phyloP scores from a whole-genome alignment of 2,888 invertebrate genomes.

The Lithosia quadra region DNA sequence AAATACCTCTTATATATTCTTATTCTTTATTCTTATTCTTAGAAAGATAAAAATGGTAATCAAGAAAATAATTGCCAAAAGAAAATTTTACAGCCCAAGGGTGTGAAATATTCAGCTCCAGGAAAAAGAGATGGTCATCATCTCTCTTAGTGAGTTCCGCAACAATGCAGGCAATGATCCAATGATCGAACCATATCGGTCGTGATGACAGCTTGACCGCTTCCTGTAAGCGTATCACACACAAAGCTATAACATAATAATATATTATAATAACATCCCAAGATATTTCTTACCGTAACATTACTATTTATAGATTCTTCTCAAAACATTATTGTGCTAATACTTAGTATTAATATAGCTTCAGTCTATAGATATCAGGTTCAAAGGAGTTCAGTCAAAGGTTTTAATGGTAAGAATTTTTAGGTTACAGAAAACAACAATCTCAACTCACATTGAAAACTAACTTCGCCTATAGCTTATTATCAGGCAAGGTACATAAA shows the following conservation, averaged over 20 bases:
- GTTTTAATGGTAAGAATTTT: no score
- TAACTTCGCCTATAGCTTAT: no score
- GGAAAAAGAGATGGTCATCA: slow-evolving; percentile 14
- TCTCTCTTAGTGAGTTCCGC: slow-evolving; percentile 45
- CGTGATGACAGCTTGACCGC: slow-evolving; percentile 64
- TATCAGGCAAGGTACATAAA: no score
- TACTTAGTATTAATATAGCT: no score
- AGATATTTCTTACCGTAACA: neutral
- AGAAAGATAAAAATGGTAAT: neutral
- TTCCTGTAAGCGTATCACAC: slow-evolving; percentile 49
- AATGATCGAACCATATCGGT: slow-evolving; percentile 63
- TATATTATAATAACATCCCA: neutral
- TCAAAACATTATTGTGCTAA: no score
- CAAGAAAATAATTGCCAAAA: neutral
- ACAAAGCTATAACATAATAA: slow-evolving; percentile 20
- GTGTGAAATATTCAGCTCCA: neutral
- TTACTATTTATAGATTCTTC: no score
- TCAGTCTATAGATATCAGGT: no score
- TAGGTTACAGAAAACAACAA: no score
- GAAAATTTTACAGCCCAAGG: neutral
- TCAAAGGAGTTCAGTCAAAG: no score
- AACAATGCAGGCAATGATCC: slow-evolving; percentile 58
- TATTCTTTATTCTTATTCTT: no score
- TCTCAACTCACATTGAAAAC: no score
- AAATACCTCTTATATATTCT: no score